phyloP scores from a whole-genome alignment of 2,888 invertebrate genomes.

The Cynaeus angustus region DNA sequence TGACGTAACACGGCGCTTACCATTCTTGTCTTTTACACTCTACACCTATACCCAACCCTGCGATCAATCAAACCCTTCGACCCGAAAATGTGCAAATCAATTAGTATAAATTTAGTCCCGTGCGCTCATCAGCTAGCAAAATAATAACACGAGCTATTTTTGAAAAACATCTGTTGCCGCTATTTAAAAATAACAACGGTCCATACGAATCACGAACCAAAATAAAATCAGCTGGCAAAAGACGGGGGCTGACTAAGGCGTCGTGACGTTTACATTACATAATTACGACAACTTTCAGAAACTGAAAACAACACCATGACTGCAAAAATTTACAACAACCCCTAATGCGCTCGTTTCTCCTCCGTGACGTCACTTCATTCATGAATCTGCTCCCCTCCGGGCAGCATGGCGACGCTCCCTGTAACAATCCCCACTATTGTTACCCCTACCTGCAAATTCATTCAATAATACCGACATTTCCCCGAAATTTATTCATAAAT shows the following conservation, averaged over 20 bases:
- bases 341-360: constrained; percentile 21
- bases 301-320: constrained; percentile 16
- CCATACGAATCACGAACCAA: constrained; percentile 64
- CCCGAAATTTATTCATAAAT: constrained; percentile 43
- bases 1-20: constrained; percentile 68
- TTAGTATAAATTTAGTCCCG: constrained; percentile 41
- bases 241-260: constrained; percentile 63
- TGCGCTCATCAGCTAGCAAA: constrained; percentile 46
- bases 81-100: constrained; percentile 40
- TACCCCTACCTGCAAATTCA: constrained; percentile 47
- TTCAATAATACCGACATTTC: constrained; percentile 42
- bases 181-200: constrained; percentile 66
- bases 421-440: constrained; percentile 49
- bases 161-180: constrained; percentile 67
- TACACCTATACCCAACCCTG: constrained; percentile 25
- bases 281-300: constrained; percentile 35
- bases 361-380: constrained; percentile 65
- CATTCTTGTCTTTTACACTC: constrained; percentile 28
- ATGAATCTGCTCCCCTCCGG: constrained; percentile 59
- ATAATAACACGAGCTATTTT: constrained; percentile 58
- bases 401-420: constrained; percentile 53
- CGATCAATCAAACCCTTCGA: constrained; percentile 36
- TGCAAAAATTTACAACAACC: constrained; percentile 16
- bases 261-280: constrained; percentile 54
- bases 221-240: constrained; percentile 67